phyloP scores from a whole-genome alignment of 2,797 vertebrate species.

The Myiotriccus ornatus region DNA sequence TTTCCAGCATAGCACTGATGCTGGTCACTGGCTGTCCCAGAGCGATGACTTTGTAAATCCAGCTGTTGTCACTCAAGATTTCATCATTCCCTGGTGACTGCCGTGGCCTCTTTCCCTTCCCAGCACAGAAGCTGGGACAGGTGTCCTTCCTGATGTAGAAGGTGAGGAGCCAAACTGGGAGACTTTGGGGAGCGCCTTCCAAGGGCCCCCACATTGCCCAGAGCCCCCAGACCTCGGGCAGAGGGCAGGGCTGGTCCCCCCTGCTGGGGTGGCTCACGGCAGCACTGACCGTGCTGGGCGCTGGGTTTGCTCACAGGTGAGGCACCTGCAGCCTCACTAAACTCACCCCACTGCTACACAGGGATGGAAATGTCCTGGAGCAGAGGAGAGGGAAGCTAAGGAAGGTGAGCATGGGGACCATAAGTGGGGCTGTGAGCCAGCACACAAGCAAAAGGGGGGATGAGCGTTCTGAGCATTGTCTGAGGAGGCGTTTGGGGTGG shows the following conservation, averaged over 20 bases:
- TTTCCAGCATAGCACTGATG: background rate
- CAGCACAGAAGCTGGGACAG: background rate
- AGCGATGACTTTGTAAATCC: background rate
- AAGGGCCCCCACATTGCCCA: fast-evolving
- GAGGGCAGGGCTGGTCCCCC: background rate
- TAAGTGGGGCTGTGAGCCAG: background rate
- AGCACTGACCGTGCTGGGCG: fast-evolving
- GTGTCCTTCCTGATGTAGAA: background rate
- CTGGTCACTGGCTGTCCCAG: background rate
- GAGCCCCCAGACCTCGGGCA: background rate
- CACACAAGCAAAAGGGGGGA: background rate
- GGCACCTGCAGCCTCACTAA: fast-evolving
- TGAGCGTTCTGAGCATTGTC: fast-evolving
- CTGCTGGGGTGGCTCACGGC: fast-evolving
- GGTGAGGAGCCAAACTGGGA: background rate
- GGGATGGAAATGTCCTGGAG: background rate
- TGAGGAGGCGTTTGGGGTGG: fast-evolving
- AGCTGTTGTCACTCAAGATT: background rate
- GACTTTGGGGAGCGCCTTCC: background rate
- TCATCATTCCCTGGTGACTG: background rate
- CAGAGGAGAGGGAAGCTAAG: background rate
- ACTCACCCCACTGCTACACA: fast-evolving
- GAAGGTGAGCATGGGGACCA: background rate
- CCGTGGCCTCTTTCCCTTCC: background rate
- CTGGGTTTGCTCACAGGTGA: fast-evolving